phyloP scores from a whole-genome alignment of 2,113 vertebrate genomes.

The Apteryx mantelli region DNA sequence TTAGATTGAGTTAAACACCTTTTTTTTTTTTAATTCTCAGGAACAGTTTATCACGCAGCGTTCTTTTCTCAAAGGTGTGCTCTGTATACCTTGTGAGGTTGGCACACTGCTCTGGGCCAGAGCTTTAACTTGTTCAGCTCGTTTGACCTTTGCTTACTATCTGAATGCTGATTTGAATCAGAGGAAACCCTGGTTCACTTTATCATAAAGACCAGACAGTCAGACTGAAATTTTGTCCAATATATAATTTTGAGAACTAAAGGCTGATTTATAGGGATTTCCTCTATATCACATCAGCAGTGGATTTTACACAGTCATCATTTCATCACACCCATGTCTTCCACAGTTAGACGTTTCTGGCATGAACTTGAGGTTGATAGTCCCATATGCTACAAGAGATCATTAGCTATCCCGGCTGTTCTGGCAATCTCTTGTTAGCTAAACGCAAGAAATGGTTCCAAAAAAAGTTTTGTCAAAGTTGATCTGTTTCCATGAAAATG shows the following conservation, averaged over 20 bases:
- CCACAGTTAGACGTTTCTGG: neutral
- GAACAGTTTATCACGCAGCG: neutral
- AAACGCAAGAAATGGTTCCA: neutral
- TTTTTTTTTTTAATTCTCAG: neutral
- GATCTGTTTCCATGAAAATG: neutral
- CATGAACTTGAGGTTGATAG: neutral
- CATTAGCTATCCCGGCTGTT: neutral
- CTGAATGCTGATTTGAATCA: neutral
- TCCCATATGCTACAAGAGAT: rapidly evolving
- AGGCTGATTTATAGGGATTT: neutral
- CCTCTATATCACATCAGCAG: rapidly evolving
- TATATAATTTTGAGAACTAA: neutral
- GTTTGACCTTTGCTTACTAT: neutral
- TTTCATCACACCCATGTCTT: neutral
- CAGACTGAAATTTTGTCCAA: rapidly evolving
- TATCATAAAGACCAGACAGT: neutral
- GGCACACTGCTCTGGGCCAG: neutral
- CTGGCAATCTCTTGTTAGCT: neutral
- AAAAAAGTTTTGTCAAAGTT: neutral
- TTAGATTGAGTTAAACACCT: neutral
- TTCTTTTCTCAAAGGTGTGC: neutral
- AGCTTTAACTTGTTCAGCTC: neutral
- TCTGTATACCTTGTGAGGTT: neutral
- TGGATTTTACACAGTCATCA: neutral
- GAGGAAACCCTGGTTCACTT: neutral